Conservation (phyloP, 2,888 invertebrate genomes). For the Carcina quercana region DNA sequence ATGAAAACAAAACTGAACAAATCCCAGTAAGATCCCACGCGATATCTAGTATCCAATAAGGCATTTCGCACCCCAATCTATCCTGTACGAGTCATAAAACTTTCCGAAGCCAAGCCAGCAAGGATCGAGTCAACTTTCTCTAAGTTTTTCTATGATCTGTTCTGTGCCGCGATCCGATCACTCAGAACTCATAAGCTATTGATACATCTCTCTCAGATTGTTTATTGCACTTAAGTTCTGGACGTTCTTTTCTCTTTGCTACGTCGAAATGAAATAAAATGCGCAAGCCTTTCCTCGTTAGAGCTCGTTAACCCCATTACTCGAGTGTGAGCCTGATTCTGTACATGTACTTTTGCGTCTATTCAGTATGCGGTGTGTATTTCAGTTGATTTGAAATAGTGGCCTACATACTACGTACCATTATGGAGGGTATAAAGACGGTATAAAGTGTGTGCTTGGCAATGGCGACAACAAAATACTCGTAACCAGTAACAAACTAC, state of each 20-base stretch:
- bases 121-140: slow-evolving; percentile 41
- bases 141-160: slow-evolving; percentile 42
- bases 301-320: slow-evolving; percentile 62
- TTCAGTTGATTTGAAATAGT: too few relatives aligned
- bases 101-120: slow-evolving; percentile 42
- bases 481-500: too few relatives aligned
- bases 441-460: too few relatives aligned
- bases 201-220: too few relatives aligned
- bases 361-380: too few relatives aligned
- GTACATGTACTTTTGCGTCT: too few relatives aligned
- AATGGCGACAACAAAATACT: too few relatives aligned
- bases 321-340: slow-evolving; percentile 31
- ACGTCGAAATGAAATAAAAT: slow-evolving; percentile 38
- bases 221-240: slow-evolving; percentile 4
- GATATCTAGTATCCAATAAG: slow-evolving; percentile 59
- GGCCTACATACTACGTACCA: too few relatives aligned
- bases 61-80: slow-evolving; percentile 54
- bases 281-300: slow-evolving; percentile 44
- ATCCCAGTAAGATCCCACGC: slow-evolving; percentile 37
- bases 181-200: slow-evolving; percentile 7
- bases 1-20: too few relatives aligned
- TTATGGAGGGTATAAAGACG: too few relatives aligned
- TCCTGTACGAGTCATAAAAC: slow-evolving; percentile 60
- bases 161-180: slow-evolving; percentile 17
- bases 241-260: slow-evolving; percentile 12